These are phyloP conservation scores for Celastrina argiolus DNA, from an alignment of 2,888 invertebrate genomes.

Conservation along the genomic window DNA sequence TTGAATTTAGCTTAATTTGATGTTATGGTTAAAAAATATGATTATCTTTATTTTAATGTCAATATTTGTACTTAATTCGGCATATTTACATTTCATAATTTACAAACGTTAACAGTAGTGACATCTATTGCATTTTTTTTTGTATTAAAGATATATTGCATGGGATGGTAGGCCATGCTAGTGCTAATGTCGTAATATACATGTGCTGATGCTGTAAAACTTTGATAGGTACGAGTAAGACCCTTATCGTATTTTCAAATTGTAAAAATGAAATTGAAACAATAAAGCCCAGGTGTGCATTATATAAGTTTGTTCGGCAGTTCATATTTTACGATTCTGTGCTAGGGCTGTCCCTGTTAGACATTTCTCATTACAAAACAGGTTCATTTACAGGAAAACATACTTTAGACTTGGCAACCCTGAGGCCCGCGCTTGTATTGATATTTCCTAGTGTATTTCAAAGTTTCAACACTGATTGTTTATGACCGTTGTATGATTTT, in stretches of 20 bases:
- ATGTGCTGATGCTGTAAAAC: neutral
- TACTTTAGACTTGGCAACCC: neutral
- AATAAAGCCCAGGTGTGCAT: conserved; percentile 18
- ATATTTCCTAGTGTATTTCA: neutral
- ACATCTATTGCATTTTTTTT: no score
- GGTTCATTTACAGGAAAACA: neutral
- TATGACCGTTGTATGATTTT: neutral
- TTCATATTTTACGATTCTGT: conserved; percentile 1
- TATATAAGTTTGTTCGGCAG: conserved; percentile 10
- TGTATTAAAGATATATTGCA: no score
- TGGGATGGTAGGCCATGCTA: no score
- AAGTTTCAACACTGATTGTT: neutral
- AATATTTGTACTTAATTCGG: no score
- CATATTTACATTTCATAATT: no score
- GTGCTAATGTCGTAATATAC: neutral
- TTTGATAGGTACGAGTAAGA: conserved; percentile 2
- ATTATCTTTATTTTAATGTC: no score
- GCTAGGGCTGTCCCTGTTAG: neutral
- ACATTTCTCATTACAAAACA: neutral
- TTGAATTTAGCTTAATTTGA: no score
- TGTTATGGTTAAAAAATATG: no score
- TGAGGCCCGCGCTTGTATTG: neutral
- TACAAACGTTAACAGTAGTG: no score
- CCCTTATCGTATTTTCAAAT: neutral
- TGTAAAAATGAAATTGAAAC: conserved; percentile 2